Base-by-base conservation (phyloP, 2,888 invertebrate species). In the Tolmerus cingulatus region DNA sequence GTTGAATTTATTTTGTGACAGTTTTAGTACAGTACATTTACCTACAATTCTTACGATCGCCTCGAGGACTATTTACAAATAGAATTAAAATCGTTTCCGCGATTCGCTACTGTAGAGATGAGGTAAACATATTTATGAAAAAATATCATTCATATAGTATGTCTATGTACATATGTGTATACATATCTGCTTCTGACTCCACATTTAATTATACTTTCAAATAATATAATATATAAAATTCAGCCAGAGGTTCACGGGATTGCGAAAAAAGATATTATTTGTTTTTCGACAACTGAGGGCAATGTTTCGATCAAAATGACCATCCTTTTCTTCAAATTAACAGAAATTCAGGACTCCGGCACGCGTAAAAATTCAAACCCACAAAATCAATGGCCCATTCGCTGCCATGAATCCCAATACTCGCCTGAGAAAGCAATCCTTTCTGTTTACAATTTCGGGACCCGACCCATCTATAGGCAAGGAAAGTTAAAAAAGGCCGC, bases 371-470 rank as follows among this genome's bases (percentile, higher is more conserved):
- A 74, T 19, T 85, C 43, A 30, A 85, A 46, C 57, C 74, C 85
- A 30, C 34, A 74, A 85, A 85, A 85, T 74, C 85, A 85, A 85
- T 85, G 85, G 74, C 46, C 85, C 74, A 37, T 85, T 74, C 46
- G 74, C 43, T 74, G 74, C 34, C 43, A n/a, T 74, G 74, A 85
- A 85, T 85, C 43, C 74, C 74, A 74, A 74, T 74, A 43, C 30
- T 43, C 4, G 2, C 8, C 27, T 43, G 14, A 27, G n/a, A 7
- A 27, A 46, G 40, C 27, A 19, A 27, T 74, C 27, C 66, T 74
- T 74, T 85, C 30, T 30, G 23, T 79, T 79, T 16, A 74, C 74
- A 43, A 74, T 34, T 82, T 55, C 8, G 14, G 82, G 23, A n/a
- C 55, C 74, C 30, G 19, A 19, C 55, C 30, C 30, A 37, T 57